Evolutionary conservation across 2,113 vertebrate species (phyloP), one percentile per base, ranked within the genome.

Genomic region (Pungitius pungitius): DNA sequence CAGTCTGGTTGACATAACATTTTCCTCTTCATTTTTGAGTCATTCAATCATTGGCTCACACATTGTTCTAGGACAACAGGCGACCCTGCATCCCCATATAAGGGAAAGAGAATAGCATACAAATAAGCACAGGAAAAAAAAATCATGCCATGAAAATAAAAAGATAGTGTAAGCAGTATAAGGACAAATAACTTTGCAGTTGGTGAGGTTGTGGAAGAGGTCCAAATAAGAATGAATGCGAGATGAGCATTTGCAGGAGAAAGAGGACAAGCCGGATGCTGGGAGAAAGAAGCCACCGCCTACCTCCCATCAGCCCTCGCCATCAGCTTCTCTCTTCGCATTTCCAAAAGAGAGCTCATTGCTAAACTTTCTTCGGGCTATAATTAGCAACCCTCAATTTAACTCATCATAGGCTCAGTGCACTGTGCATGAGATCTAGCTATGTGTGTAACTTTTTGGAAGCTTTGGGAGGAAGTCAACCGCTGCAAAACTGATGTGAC

Each of bases 301-400:
- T 72, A 75, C 65, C 85, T 80, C 77, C 30, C 78, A 72, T 66
- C 73, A 47, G 55, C 35, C 76, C 45, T 58, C 40, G 59, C 56
- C 55, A 52, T 59, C 71, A 67, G 63, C 77, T 40, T 54, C 73
- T 67, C 56, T 68, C 72, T 82, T 71, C 73, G 37, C 77, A 74
- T 63, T 82, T 77, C 80, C 76, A 49, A 80, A 79, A 84, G 79
- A 80, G 68, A 72, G 78, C 59, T 73, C 74, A 87, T 77, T 69
- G 63, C 59, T 60, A 72, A 82, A 83, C 58, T 87, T 81, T 77
- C 74, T 83, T 74, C 52, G 56, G 85, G 89, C 88, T 91, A 86
- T 91, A 92, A 92, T 92, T 91, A 90, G 89, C 76, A 85, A 83
- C 83, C 85, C 89, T 81, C 85, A 91, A 88, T 90, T 90, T 91